Base-by-base conservation (phyloP, 2,888 invertebrate genomes). In the Noctua janthe region DNA sequence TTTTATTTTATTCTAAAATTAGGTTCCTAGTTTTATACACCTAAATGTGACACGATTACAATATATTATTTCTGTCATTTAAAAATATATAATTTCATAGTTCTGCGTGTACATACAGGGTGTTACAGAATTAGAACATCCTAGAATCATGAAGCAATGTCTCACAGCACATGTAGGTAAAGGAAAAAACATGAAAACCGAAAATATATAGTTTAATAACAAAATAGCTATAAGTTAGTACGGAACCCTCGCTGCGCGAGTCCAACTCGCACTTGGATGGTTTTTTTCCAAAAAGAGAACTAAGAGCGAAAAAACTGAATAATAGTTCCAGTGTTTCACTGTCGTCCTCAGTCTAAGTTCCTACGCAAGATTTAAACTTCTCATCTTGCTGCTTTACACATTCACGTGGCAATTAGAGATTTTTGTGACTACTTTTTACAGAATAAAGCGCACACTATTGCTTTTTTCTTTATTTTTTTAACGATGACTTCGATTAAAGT, bases 381-480 rank as follows among this genome's bases (percentile, higher is more conserved):
- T 43, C 62, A 82, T 66, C n/a, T 59, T 76, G 39, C 3, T 23
- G 17, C n/a, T 71, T 56, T 11, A 71, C 29, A 76, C 49, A 23
- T 35, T 39, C 29, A 54, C 20, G 54, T 39, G 17, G 47, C n/a
- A 71, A 23, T 79, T 47, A 74, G 0, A 54, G 11, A 29, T 74
- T 67, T 85, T 71, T 74, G 35, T 10, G 2, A 39, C 3, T 23
- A 49, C 6, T 71, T 71, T 84, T 80, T 71, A 71, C 15, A 20
- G 17, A 8, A 35, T 39, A 71, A 51, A n/a, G 17, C 10, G n/a
- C 15, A 54, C 29, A 23, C 13, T 10, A 13, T 39, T 17, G 17
- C 15, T 51, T 62, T 59, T 59, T 59, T 71, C 29, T 56, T 23
- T 11, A n/a, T 15, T 54, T 54, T 29, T 43, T 43, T 69, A 1